Conservation (phyloP, 2,888 invertebrate species). For the Oasisia sp. region DNA sequence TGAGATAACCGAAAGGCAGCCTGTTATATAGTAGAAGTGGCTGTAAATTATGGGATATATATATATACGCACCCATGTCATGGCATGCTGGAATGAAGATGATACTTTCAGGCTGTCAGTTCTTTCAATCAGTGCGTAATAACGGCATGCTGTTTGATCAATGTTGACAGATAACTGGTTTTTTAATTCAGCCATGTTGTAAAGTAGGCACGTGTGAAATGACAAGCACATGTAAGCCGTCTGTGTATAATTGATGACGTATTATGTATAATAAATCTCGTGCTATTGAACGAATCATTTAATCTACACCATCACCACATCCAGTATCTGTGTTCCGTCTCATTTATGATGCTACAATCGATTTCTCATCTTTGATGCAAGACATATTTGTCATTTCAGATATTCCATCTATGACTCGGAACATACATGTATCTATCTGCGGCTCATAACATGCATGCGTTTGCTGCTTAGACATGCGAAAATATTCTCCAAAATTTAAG, state of each 20-base stretch:
- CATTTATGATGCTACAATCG: neutral
- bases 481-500: too few relatives aligned
- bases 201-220: neutral
- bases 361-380: too few relatives aligned
- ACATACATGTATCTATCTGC: too few relatives aligned
- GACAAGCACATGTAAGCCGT: slow-evolving; percentile 1
- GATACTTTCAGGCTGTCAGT: neutral
- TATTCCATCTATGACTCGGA: too few relatives aligned
- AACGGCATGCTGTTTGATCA: neutral
- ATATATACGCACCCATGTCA: neutral
- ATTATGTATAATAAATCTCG: slow-evolving; percentile 7
- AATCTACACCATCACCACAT: neutral
- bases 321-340: neutral
- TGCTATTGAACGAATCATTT: neutral
- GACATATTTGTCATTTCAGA: too few relatives aligned
- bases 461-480: too few relatives aligned
- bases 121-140: neutral
- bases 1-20: neutral
- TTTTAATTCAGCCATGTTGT: neutral
- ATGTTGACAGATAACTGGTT: neutral
- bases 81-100: neutral
- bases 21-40: neutral
- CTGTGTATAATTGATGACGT: slow-evolving; percentile 9
- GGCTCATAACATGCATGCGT: too few relatives aligned
- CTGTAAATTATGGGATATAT: neutral